Conservation (phyloP, 2,797 vertebrate species). For the Huso huso region DNA sequence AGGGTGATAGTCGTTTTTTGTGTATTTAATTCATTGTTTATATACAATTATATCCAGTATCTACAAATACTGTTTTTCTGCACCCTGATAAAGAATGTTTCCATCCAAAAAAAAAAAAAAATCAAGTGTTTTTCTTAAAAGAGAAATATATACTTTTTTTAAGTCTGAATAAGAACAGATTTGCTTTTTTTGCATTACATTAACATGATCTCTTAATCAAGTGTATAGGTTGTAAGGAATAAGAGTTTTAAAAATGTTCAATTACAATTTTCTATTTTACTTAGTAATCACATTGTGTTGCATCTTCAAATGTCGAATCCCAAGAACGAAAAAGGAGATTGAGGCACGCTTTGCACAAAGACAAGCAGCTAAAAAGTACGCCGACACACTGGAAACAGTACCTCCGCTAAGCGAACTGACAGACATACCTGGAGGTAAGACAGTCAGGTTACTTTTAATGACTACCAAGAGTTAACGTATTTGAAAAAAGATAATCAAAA, state of each 20-base stretch:
- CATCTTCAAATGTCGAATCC: constrained; percentile 95
- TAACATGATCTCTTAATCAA: too few species aligned
- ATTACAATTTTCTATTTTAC: background rate
- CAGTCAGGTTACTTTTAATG: background rate
- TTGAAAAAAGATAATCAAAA: too few species aligned
- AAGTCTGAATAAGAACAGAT: background rate
- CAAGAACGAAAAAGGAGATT: constrained; percentile 90
- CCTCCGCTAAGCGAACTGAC: constrained; percentile 84
- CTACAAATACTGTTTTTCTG: too few species aligned
- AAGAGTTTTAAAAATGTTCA: background rate
- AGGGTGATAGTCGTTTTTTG: too few species aligned
- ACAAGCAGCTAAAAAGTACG: constrained; percentile 85
- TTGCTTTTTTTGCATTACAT: background rate
- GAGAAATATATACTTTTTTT: too few species aligned
- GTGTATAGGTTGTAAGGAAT: background rate
- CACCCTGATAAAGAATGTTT: too few species aligned
- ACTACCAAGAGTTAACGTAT: background rate
- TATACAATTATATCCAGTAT: too few species aligned
- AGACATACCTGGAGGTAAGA: constrained; percentile 77
- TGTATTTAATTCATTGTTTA: too few species aligned
- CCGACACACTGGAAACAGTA: constrained; percentile 86
- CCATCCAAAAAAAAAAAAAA: too few species aligned
- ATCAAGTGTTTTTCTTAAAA: too few species aligned
- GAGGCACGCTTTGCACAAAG: constrained; percentile 82
- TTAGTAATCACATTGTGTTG: constrained; percentile 93